Base-by-base conservation (phyloP, 2,797 vertebrate species). In the Helarctos malayanus region DNA sequence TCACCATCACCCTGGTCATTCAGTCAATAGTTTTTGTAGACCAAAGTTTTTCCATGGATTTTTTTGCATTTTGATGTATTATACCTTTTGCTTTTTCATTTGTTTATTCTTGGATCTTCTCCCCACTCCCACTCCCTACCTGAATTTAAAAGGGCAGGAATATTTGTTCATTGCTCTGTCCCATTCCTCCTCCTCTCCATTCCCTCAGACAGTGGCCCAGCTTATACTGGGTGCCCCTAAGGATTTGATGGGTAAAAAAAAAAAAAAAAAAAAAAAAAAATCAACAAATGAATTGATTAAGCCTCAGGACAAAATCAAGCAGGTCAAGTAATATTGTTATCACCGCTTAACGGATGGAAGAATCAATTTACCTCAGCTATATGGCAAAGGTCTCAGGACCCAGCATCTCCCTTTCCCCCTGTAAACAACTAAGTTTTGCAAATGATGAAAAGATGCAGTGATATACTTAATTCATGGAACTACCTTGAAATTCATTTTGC, bases 371-470 rank as follows among this genome's bases (percentile, higher is more conserved):
- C 54, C 61, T 94, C 2, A 7, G 35, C 1, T 63, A 18, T 80
- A 83, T 93, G 65, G 59, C 35, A 83, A 80, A 69, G 27, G 35
- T 92, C 87, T 94, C 18, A 81, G 88, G 6, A 93, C 7, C 73
- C 29, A n/a, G 52, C 61, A n/a, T 23, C n/a, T 35, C 19, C 11
- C 38, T 94, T 92, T 57, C 32, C 80, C 80, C 14, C 54, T 71
- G 8, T 65, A 89, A 83, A 45, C 45, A 73, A 27, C 38, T 56
- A 73, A 78, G 19, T 41, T 94, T 93, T 82, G n/a, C 79, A 94
- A 27, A 5, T n/a, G 71, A 81, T 81, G 19, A 78, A 90, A 79
- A 91, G 49, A 41, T 76, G 52, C 35, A 29, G 45, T 41, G 75
- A 45, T 57, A n/a, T 45, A 78, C 5, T 10, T 25, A 93, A 87